These are phyloP conservation scores for Drosophila bocki DNA, from an alignment of 1,140 invertebrate genomes.

Conservation along the genomic window DNA sequence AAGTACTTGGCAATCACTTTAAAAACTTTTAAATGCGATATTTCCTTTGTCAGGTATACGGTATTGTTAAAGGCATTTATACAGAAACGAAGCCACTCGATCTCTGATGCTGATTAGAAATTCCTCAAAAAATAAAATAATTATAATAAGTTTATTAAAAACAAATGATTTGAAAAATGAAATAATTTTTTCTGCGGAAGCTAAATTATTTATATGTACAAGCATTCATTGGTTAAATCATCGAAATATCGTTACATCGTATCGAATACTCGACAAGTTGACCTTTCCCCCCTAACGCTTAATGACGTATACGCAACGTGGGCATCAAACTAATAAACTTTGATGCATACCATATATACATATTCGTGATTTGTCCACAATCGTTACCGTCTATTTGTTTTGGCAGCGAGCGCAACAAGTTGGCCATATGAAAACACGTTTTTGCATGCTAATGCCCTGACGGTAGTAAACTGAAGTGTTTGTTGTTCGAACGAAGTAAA, in stretches of 20 bases:
- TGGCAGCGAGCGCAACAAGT: constrained; percentile 50
- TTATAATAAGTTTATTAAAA: no score
- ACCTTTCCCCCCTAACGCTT: constrained; percentile 1
- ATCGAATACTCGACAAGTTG: not conserved
- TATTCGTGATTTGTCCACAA: constrained; percentile 34
- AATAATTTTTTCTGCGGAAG: no score
- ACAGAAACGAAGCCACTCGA: no score
- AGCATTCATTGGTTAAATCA: not conserved
- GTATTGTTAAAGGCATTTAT: no score
- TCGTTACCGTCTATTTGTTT: constrained; percentile 45
- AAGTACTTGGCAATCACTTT: not conserved
- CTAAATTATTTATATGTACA: no score
- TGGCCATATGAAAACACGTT: constrained; percentile 60
- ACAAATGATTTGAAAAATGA: no score
- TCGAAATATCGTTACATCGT: not conserved
- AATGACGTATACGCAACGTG: constrained; percentile 69
- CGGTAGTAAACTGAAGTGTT: constrained; percentile 49
- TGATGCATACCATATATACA: constrained; percentile 18
- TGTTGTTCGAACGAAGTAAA: constrained; percentile 7
- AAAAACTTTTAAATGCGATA: not conserved
- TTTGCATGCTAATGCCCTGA: constrained; percentile 63
- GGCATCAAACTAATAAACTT: constrained; percentile 28
- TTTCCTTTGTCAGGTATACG: not conserved
- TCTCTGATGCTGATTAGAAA: no score
- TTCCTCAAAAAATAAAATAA: no score